phyloP scores from a whole-genome alignment of 2,797 vertebrate species.

The Ciconia nigra region DNA sequence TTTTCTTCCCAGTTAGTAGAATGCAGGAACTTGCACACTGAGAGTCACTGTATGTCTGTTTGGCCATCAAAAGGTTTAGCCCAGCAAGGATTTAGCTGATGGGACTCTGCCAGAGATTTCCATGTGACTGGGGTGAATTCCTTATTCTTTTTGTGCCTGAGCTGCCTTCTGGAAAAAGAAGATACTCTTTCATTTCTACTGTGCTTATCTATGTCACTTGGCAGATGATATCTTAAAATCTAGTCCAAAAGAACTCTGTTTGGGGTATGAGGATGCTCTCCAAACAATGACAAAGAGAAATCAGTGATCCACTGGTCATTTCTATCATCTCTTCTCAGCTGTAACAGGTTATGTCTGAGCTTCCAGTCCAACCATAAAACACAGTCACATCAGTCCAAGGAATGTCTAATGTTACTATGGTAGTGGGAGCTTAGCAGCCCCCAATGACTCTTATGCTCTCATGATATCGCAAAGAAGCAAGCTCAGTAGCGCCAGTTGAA shows the following conservation, averaged over 20 bases:
- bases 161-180: not conserved
- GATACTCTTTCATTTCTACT: not conserved
- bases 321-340: not conserved
- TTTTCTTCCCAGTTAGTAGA: not conserved
- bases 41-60: not conserved
- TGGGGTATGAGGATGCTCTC: not conserved
- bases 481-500: not conserved
- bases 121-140: not conserved
- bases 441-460: accelerated
- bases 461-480: not conserved
- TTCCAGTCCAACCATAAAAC: not conserved
- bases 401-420: not conserved
- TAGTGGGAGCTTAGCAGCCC: not conserved
- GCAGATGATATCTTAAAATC: not conserved
- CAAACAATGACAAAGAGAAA: not conserved
- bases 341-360: not conserved
- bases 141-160: not conserved
- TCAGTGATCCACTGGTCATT: not conserved
- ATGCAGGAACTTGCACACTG: not conserved
- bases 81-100: not conserved
- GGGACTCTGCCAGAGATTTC: not conserved
- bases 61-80: not conserved
- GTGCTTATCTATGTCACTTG: not conserved
- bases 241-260: not conserved
- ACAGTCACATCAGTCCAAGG: not conserved